These are phyloP conservation scores for Empidonax alnorum DNA, from an alignment of 2,113 vertebrate genomes.

Conservation along the genomic window DNA sequence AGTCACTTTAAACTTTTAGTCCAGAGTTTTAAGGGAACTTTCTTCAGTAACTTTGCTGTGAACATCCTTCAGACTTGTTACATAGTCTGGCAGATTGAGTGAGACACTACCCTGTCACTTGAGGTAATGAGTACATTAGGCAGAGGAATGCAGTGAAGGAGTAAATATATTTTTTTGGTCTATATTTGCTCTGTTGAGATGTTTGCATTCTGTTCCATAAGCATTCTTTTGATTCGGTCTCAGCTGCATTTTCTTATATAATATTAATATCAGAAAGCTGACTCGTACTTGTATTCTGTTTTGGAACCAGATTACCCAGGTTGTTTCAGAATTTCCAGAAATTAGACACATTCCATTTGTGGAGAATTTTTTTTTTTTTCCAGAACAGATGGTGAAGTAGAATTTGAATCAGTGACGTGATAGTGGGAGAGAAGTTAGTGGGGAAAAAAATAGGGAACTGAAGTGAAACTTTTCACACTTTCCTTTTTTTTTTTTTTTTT, in stretches of 20 bases:
- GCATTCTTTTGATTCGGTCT: not conserved
- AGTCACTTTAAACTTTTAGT: conserved; percentile 25
- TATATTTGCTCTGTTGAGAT: not conserved
- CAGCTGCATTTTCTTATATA: not conserved
- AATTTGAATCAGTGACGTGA: conserved; percentile 49
- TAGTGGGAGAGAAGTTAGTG: conserved; percentile 27
- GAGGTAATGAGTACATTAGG: not conserved
- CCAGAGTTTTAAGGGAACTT: not conserved
- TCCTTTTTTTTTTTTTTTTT: not conserved
- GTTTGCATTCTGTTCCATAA: not conserved
- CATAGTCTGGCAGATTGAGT: not conserved
- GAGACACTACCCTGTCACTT: not conserved
- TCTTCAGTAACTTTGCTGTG: not conserved
- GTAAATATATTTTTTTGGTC: not conserved
- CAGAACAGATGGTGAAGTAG: conserved; percentile 55
- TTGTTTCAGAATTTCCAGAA: conserved; percentile 55
- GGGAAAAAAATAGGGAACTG: not conserved
- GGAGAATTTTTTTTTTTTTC: not conserved
- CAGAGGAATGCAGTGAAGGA: not conserved
- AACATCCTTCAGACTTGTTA: not conserved
- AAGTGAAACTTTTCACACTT: conserved; percentile 56
- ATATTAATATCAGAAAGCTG: not conserved
- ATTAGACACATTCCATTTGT: conserved; percentile 26
- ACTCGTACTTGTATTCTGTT: not conserved
- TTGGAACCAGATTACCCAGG: not conserved